These are phyloP conservation scores for Diadema setosum DNA, from an alignment of 35 echinoderm and acorn worm genomes.

Conservation along the genomic window DNA sequence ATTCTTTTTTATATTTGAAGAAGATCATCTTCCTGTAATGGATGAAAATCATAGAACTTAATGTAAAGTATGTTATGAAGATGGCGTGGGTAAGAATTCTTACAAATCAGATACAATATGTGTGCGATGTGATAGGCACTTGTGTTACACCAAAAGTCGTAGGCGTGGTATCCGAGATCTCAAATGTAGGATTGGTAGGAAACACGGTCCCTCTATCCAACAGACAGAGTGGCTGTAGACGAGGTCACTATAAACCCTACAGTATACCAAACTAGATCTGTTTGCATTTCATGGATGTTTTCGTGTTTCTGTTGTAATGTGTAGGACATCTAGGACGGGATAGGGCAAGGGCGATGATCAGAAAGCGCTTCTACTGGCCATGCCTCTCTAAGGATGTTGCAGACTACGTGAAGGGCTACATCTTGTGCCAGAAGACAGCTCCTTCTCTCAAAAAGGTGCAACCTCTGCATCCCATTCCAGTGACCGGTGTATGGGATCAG, in stretches of 20 bases:
- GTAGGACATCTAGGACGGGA: background rate
- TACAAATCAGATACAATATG: background rate
- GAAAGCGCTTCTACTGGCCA: background rate
- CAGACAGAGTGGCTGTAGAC: no score
- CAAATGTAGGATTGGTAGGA: no score
- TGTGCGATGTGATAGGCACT: background rate
- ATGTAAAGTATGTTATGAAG: slow-evolving; percentile 18
- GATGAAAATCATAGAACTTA: background rate
- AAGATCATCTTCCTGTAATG: background rate
- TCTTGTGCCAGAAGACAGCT: background rate
- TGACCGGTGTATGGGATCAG: background rate
- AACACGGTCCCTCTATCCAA: no score
- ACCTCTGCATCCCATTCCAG: background rate
- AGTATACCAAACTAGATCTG: no score
- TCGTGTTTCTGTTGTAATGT: no score
- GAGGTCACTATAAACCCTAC: no score
- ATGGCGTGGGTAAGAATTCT: background rate
- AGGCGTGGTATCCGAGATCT: no score
- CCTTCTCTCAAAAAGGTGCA: background rate
- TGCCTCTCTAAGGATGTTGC: background rate
- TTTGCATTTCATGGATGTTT: no score
- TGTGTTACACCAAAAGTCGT: background rate
- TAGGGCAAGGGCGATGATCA: background rate
- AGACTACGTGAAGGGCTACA: background rate
- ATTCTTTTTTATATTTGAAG: no score